phyloP scores from a whole-genome alignment of 1,140 invertebrate genomes.

The Teleopsis dalmanni region DNA sequence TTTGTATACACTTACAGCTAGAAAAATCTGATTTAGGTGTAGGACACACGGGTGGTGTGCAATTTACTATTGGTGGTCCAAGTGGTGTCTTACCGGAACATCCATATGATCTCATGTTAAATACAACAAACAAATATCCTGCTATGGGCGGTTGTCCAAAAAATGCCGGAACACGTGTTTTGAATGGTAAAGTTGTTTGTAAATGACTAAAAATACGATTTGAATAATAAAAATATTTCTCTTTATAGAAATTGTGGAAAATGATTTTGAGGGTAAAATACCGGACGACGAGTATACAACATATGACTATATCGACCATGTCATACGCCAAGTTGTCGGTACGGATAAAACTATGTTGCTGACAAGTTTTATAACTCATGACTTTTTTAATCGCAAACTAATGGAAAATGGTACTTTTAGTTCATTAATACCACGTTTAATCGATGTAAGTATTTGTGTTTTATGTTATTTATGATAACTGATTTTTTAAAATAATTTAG shows the following conservation, averaged over 20 bases:
- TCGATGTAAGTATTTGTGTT: slow-evolving; percentile 27
- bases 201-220: not conserved
- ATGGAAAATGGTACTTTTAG: slow-evolving; percentile 39
- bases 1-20: slow-evolving; percentile 16
- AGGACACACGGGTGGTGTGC: slow-evolving; percentile 38
- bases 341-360: slow-evolving; percentile 38
- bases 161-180: slow-evolving; percentile 32
- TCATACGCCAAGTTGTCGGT: slow-evolving; percentile 34
- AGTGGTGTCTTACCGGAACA: slow-evolving; percentile 37
- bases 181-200: slow-evolving; percentile 18
- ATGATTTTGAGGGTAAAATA: slow-evolving; percentile 37
- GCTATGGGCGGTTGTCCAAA: slow-evolving; percentile 39
- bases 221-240: not conserved
- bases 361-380: slow-evolving; percentile 38
- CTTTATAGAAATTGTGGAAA: slow-evolving; percentile 31
- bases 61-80: slow-evolving; percentile 40
- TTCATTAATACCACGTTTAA: slow-evolving; percentile 30
- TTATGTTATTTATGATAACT: not conserved
- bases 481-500: slow-evolving; percentile 12
- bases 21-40: slow-evolving; percentile 39
- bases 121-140: slow-evolving; percentile 36
- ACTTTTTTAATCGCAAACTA: slow-evolving; percentile 36
- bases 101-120: slow-evolving; percentile 37
- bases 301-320: slow-evolving; percentile 36
- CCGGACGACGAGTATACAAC: slow-evolving; percentile 35